Evolutionary conservation across 2,797 vertebrate genomes (phyloP), one percentile per base, ranked within the genome.

Genomic region (Silurus aristotelis): DNA sequence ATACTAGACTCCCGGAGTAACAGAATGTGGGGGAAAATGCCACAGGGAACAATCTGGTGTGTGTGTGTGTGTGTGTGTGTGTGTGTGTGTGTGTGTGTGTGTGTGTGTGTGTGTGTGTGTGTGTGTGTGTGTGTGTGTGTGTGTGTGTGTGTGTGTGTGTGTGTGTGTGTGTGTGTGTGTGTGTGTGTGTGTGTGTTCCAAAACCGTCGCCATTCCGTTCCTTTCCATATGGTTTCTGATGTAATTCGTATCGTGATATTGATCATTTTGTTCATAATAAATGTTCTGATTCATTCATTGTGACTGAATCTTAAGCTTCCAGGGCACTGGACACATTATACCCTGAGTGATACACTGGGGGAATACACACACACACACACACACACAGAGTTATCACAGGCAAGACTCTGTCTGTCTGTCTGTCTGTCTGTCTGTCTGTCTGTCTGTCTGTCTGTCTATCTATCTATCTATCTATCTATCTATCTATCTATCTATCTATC

Each of bases 21-120:
- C 85, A 86, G 85, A 86, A 82, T 79, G 72, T 66, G 80, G 66
- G 20, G 79, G 6, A 6, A 67, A 19, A 67, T 27, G 27, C 84
- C 83, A 14, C 61, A 48, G 80, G 80, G 83, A 17, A 48, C 73
- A 83, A 79, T 38, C 38, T 38, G 80, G 83, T 84, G 58, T 56
- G 78, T 80, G 22, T 77, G 63, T 66, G 20, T 66, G 31, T 71
- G 79, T 63, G 56, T 58, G 7, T 10, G 56, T 58, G 14, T 10
- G 56, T 58, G 13, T 15, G 25, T 43, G 64, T 15, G 25, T 66
- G 64, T 66, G n/a, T 66, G 63, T 25, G 63, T 66, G 63, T 66
- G 64, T 27, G 64, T 7, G 67, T 17, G 67, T 70, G 43, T 52
- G 66, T 61, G 61, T 67, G 38, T 38, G 38, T 38, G 38, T 38